These are phyloP conservation scores for Gephyroberyx darwinii DNA, from an alignment of 2,797 vertebrate genomes.

Conservation along the genomic window DNA sequence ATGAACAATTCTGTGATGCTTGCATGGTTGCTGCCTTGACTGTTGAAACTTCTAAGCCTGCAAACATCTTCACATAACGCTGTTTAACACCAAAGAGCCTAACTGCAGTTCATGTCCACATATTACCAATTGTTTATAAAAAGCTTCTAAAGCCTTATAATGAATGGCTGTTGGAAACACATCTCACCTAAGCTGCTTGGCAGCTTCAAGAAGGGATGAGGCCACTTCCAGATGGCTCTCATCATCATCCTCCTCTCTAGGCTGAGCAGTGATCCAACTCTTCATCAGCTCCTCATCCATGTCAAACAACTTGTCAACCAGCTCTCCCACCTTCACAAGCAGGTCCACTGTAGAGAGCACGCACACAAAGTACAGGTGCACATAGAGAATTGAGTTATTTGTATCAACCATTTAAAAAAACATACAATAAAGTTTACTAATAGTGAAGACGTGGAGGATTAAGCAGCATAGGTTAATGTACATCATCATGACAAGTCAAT, in stretches of 20 bases:
- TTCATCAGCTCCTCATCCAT: slow-evolving; percentile 94
- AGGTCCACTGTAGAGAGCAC: slow-evolving; percentile 84
- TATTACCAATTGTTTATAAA: background rate
- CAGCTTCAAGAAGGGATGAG: slow-evolving; percentile 90
- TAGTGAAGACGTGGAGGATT: background rate
- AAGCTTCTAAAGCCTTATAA: background rate
- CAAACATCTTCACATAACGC: background rate
- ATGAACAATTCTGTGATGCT: background rate
- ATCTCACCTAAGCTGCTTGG: slow-evolving; percentile 90
- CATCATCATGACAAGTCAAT: background rate
- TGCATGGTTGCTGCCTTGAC: background rate
- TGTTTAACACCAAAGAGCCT: background rate
- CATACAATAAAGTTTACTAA: background rate
- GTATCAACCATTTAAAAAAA: slow-evolving; percentile 9
- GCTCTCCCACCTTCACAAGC: slow-evolving; percentile 92
- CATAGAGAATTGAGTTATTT: background rate
- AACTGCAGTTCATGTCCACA: background rate
- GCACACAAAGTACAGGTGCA: slow-evolving; percentile 5
- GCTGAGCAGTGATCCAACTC: slow-evolving; percentile 84
- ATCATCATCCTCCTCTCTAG: slow-evolving; percentile 49
- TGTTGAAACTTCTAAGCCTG: background rate
- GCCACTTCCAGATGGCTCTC: slow-evolving; percentile 73
- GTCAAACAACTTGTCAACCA: slow-evolving; percentile 95
- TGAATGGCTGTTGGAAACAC: background rate
- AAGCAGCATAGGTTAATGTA: background rate